Evolutionary conservation across 2,113 vertebrate genomes (phyloP).

Genomic region (Ciconia boyciana): DNA sequence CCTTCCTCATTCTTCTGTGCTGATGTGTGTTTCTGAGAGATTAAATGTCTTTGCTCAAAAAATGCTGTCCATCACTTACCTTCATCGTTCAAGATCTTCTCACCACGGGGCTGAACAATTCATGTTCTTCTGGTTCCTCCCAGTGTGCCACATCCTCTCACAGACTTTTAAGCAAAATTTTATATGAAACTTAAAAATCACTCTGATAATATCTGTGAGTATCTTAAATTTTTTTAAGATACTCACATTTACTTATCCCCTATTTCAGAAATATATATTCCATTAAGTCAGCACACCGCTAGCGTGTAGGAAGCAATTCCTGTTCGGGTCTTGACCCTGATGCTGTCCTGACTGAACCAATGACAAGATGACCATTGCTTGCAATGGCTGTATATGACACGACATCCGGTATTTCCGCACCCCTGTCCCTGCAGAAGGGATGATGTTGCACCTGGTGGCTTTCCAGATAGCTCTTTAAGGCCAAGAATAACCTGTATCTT

Average conservation of each 20-base stretch:
- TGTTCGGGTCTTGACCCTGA: neutral
- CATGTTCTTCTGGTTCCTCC: neutral
- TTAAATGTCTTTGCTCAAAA: neutral
- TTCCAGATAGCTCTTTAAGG: neutral
- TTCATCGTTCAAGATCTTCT: neutral
- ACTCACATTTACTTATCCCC: neutral
- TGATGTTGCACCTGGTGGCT: accelerated
- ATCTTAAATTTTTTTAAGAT: neutral
- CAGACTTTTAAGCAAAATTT: neutral
- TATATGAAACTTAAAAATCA: neutral
- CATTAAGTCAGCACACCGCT: neutral
- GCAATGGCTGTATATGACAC: neutral
- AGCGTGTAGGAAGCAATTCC: neutral
- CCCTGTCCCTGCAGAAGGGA: neutral
- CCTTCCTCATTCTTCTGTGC: neutral
- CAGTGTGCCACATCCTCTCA: neutral
- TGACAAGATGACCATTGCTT: neutral
- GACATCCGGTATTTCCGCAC: neutral
- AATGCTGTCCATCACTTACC: neutral
- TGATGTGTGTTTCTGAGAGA: neutral
- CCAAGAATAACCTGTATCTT: neutral
- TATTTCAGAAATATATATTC: neutral
- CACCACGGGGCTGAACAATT: neutral
- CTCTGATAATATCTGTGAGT: neutral
- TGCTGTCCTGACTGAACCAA: neutral